Base-by-base conservation (phyloP, 2,888 invertebrate species). In the Cyaniris semiargus region DNA sequence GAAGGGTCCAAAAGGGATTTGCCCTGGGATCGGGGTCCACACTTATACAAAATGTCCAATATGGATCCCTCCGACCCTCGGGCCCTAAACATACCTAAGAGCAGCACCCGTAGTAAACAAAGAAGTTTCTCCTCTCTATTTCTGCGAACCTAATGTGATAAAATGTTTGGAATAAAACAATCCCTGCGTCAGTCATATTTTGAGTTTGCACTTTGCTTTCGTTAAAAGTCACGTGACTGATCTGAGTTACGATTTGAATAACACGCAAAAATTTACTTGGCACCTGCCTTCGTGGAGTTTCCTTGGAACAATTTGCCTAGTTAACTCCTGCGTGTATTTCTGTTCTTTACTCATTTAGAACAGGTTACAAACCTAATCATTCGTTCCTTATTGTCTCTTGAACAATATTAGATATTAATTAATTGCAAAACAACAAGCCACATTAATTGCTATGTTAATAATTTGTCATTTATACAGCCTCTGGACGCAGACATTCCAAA, bases 11-110 rank as follows among this genome's bases (percentile, higher is more conserved):
- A 93, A 93, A 93, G 92, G 93, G 93, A 93, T 93, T 94, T 93
- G 91, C 90, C 88, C 89, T 89, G 92, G 92, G 92, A 89, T 89
- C 90, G 89, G 87, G 90, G 87, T 86, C 93, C 89, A 91, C 92
- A 93, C 93, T 94, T 94, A 93, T 90, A 94, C 93, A 93, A 93
- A 94, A 94, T 93, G 93, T 93, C 92, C 92, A 92, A 92, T 91
- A 91, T 91, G 89, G 89, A 86, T 88, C 90, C 83, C 82, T 85
- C 78, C 83, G 82, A 83, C 83, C 84, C 84, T 82, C 82, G 87
- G 90, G 89, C 86, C 86, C 87, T 83, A 85, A 84, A 89, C 88
- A 87, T 90, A 90, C 90, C 90, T 89, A 83, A 89, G 88, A 85
- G 86, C 84, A 81, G 82, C 84, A 77, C 83, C 81, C 80, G 83